phyloP scores from a whole-genome alignment of 2,797 vertebrate genomes.

The Smutsia gigantea region DNA sequence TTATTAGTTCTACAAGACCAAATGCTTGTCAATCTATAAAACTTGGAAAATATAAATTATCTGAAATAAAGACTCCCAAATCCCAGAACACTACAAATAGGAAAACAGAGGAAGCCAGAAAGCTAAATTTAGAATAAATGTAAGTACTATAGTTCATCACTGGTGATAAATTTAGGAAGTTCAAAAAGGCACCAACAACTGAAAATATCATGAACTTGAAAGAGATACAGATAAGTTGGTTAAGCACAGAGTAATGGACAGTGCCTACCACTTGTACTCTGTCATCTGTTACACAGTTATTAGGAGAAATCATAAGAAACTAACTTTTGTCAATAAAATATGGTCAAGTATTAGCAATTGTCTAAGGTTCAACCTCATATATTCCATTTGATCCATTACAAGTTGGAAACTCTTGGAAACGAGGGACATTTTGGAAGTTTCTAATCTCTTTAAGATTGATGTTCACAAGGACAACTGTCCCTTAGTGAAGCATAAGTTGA shows the following conservation, averaged over 20 bases:
- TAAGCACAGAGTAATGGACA: not conserved
- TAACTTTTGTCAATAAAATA: slow-evolving; percentile 20
- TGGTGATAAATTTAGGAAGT: slow-evolving; percentile 36
- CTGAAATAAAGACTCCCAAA: slow-evolving; percentile 54
- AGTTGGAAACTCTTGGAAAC: not conserved
- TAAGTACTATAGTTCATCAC: slow-evolving; percentile 45
- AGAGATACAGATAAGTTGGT: not conserved
- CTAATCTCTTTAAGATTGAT: not conserved
- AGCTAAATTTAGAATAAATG: slow-evolving; percentile 69
- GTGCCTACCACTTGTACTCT: not conserved
- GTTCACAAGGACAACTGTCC: not conserved
- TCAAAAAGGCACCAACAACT: slow-evolving; percentile 37
- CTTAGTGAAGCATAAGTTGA: not conserved
- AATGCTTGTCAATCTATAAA: slow-evolving; percentile 34
- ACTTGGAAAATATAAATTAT: slow-evolving; percentile 32
- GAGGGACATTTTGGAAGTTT: slow-evolving; percentile 31
- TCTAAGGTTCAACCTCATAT: slow-evolving; percentile 26
- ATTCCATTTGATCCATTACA: slow-evolving; percentile 12
- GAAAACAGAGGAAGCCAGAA: slow-evolving; percentile 54
- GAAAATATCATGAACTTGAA: slow-evolving; percentile 52
- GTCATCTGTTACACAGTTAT: not conserved
- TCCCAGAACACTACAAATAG: slow-evolving; percentile 60
- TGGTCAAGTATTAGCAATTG: slow-evolving; percentile 26
- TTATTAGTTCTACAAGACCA: not conserved
- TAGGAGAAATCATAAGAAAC: slow-evolving; percentile 34